A percentile compares a stretch with the other conserved stretches of the same genome.
These are phyloP conservation scores for Chloroclysta siterata DNA, from an alignment of 2,888 invertebrate genomes.

Conservation along the genomic window DNA sequence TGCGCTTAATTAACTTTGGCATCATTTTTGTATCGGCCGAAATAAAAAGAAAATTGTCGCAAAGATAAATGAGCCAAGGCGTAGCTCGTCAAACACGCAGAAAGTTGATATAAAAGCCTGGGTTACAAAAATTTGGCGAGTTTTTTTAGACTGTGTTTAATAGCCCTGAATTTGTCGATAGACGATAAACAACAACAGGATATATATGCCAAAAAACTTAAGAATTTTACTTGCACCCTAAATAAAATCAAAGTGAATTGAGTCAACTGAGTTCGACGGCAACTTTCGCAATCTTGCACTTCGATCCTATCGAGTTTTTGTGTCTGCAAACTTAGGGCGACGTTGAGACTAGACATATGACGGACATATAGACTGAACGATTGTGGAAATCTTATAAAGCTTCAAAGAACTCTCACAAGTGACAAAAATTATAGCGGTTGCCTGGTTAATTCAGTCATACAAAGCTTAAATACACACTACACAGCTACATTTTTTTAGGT, in stretches of 20 bases:
- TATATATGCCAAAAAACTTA: too few relatives aligned
- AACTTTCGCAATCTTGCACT: conserved; percentile 16
- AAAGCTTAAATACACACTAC: too few relatives aligned
- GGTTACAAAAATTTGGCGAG: not conserved
- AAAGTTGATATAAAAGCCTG: not conserved
- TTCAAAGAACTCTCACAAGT: too few relatives aligned
- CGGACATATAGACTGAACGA: not conserved
- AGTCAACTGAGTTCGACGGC: not conserved
- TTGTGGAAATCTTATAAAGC: not conserved
- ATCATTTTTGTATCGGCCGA: conserved; percentile 15
- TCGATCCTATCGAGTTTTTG: conserved; percentile 1
- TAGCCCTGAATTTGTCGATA: not conserved
- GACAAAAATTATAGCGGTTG: not conserved
- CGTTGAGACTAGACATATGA: not conserved
- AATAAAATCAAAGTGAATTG: not conserved
- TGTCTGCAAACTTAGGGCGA: not conserved
- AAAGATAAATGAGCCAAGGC: conserved; percentile 23
- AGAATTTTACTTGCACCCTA: too few relatives aligned
- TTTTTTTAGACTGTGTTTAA: not conserved
- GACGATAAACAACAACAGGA: too few relatives aligned
- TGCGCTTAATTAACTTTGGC: conserved; percentile 10
- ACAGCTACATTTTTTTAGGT: too few relatives aligned
- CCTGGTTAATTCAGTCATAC: not conserved
- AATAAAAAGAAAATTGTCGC: conserved; percentile 16
- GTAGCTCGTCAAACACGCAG: conserved; percentile 10